Evolutionary conservation across 2,888 invertebrate species (phyloP), one percentile per base, ranked within the genome.

Genomic region (Microctonus aethiopoides): DNA sequence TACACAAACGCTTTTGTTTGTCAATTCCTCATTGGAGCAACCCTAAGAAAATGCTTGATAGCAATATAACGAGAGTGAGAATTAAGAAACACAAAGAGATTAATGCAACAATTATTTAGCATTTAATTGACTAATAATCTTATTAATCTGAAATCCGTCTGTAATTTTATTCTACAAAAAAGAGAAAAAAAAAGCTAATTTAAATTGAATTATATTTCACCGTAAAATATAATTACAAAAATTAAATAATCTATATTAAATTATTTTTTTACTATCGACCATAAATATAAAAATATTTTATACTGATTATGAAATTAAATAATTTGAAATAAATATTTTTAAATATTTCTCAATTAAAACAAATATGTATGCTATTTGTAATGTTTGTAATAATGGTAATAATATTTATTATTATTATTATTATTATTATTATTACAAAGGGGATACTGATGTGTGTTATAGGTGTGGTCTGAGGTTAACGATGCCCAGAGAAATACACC

Each of bases 401-500:
- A n/a, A 46, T 46, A 4, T 16, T 1, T 2, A 46, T 20, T 16
- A 10, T 36, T 36, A 46, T 46, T 24, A 46, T 20, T 16, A 10
- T 36, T 36, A 46, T 46, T 24, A 10, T 26, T 24, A 54, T 24
- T 26, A 26, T 26, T 22, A 9, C 20, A 16, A 52, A n/a, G 16
- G 36, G 36, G 36, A 9, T 3, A 13, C 39, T 1, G 39, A 11
- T 13, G n/a, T 56, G 29, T 29, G 24, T 13, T 26, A 7, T 24
- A 56, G 39, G 29, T 62, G 46, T 46, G 46, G 39, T 26, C 22
- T 39, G 61, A 24, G 24, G 22, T 36, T 39, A 61, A 61, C 61
- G 61, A 61, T 39, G 22, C 61, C 26, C 29, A 34, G 68, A 62
- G 62, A 39, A 24, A 56, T 51, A 54, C 51, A 41, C 29, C 34